phyloP scores from a whole-genome alignment of 2,113 vertebrate genomes.

The Dasyornis broadbenti region DNA sequence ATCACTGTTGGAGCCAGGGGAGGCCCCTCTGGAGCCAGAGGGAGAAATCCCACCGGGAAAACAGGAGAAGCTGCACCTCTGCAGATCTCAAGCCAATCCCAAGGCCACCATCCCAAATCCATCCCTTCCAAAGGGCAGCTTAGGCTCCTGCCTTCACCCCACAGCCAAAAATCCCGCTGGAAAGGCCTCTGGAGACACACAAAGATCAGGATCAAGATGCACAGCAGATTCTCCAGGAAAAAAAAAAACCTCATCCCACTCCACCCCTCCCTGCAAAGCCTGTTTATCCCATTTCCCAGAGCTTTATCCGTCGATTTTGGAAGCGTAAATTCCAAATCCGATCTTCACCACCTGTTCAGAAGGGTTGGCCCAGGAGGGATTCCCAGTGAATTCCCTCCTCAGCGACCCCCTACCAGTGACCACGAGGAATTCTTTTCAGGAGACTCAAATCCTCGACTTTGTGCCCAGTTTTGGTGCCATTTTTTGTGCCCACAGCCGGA shows the following conservation, averaged over 20 bases:
- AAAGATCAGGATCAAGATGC: not conserved
- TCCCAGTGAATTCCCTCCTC: not conserved
- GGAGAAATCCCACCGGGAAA: not conserved
- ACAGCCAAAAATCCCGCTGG: not conserved
- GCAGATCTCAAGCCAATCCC: not conserved
- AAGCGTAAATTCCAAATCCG: not conserved
- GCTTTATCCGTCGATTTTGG: not conserved
- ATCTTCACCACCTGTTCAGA: not conserved
- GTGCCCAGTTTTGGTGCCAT: not conserved
- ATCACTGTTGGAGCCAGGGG: not conserved
- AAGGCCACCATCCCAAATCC: not conserved
- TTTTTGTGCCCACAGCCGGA: not conserved
- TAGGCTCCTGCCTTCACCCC: not conserved
- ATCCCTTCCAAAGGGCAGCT: not conserved
- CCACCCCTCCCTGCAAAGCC: not conserved
- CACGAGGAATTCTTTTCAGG: too few species aligned
- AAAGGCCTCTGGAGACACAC: not conserved
- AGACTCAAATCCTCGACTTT: not conserved
- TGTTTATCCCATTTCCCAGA: not conserved
- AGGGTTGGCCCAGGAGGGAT: too few species aligned
- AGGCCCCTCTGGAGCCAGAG: not conserved
- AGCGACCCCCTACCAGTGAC: not conserved
- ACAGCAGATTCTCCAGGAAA: not conserved
- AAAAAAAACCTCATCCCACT: fast-evolving
- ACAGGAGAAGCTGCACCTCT: not conserved